Evolutionary conservation across 2,888 invertebrate species (phyloP), one percentile per base, ranked within the genome.

Genomic region (Patella depressa): DNA sequence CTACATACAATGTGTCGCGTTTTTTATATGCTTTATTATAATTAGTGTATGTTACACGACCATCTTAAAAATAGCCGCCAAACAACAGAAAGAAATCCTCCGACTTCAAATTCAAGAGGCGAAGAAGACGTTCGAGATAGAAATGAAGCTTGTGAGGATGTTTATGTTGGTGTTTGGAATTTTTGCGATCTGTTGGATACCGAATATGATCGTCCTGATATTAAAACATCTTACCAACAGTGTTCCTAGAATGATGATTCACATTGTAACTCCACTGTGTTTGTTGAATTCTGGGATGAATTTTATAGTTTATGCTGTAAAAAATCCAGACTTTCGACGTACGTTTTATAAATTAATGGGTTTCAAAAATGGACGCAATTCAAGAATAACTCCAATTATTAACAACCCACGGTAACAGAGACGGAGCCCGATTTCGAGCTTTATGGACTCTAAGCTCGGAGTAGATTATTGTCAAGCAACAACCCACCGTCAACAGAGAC

Each of bases 81-180:
- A 57, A 59, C 15, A 19, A 24, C 19, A 19, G 34, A 29, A 15
- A 17, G 14, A 17, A 45, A 53, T 14, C 53, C 45, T 17, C 15
- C 53, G 53, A 54, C 24, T 24, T 14, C 19, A 19, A 11, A 19
- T 19, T 9, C n/a, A n/a, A 9, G 65, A 19, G 1, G n/a, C 65
- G 5, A n/a, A 12, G n/a, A n/a, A n/a, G 9, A n/a, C 3, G n/a
- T 53, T n/a, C 12, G 57, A 34, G 65, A 24, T 24, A 17, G 65
- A 65, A 12, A 19, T 65, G 65, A 59, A 65, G 17, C 45, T 74
- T 2, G 29, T 75, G 4, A 75, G 70, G 29, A 53, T 71, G n/a
- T 75, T 75, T 24, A n/a, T 75, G 74, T 17, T 59, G 19, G 75
- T 75, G 54, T 75, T 75, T n/a, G 71, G 70, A 15, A 24, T 75